A percentile compares a stretch with the other conserved stretches of the same genome.
These are phyloP conservation scores for Erebia ligea DNA, from an alignment of 2,888 invertebrate genomes.

Conservation along the genomic window DNA sequence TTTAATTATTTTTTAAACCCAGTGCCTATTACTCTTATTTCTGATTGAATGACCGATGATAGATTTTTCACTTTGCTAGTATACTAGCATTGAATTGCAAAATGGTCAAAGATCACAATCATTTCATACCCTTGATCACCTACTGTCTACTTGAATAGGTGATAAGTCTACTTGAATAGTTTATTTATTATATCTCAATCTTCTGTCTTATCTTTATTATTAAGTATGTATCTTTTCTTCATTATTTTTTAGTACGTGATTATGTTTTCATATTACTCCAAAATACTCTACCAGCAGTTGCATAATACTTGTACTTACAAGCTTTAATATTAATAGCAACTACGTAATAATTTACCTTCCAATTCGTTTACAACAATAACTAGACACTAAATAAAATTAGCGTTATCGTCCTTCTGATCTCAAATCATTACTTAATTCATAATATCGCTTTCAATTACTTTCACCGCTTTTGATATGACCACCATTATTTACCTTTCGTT, in stretches of 20 bases:
- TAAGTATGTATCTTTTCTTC: background rate
- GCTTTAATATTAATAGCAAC: background rate
- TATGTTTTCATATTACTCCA: background rate
- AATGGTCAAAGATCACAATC: background rate
- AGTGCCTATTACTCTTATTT: background rate
- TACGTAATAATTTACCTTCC: background rate
- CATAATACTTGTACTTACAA: background rate
- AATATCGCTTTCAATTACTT: conserved; percentile 52
- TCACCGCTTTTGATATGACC: conserved; percentile 47
- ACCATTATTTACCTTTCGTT: conserved; percentile 19
- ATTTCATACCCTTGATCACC: background rate
- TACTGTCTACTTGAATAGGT: background rate
- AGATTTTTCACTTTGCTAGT: background rate
- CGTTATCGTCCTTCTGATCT: conserved; percentile 10
- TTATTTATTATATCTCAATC: background rate
- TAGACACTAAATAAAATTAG: background rate
- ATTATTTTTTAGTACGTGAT: background rate
- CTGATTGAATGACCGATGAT: background rate
- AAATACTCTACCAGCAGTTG: background rate
- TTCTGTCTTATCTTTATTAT: background rate
- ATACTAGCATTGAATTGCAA: background rate
- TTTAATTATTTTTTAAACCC: background rate
- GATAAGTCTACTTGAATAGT: background rate
- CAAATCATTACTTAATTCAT: conserved; percentile 26
- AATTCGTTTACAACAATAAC: background rate